Evolutionary conservation across 2,888 invertebrate species (phyloP), one percentile per base, ranked within the genome.

Genomic region (Tetragnatha montana): DNA sequence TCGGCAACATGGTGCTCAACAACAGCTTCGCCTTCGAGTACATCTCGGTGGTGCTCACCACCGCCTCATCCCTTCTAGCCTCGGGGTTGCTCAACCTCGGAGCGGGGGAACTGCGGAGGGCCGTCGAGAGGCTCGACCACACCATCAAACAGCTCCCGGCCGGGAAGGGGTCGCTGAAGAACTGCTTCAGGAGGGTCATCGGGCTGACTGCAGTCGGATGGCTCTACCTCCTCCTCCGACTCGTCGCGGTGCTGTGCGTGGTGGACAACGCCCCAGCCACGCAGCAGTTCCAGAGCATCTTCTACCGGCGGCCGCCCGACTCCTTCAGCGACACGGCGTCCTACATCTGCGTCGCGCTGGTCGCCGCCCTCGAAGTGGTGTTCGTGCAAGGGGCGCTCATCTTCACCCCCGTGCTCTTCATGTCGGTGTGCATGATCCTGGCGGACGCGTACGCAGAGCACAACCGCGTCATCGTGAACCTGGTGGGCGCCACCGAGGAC

Each of bases 351-450:
- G 91, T 91, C 12, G 90, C 81, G 8, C 35, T 91, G 10, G 81
- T 90, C 0, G 81, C 88, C 14, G 84, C 81, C 22, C 49, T 91
- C 50, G 89, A 88, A 49, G 86, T 88, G n/a, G 81, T 91, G 21
- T 91, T 91, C 73, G 81, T 91, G 12, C 90, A 91, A 60, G 91
- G 91, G n/a, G 85, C 87, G n/a, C 74, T 91, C n/a, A 87, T 91
- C 76, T 91, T 91, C 60, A 90, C 91, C 6, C 91, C 91, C 0
- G 82, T 91, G 12, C 50, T 90, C 51, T 91, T 91, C 68, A 91
- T 91, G 91, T 91, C 91, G 17, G 91, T 91, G 8, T 90, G 91
- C 60, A 87, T 91, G 73, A 78, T 91, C 51, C 81, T 91, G 8
- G 73, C 88, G 0, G 87, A 90, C 51, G 90, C 91, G 1, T 91